These are phyloP conservation scores for Danionella cerebrum DNA, from an alignment of 2,113 vertebrate genomes.

Conservation along the genomic window DNA sequence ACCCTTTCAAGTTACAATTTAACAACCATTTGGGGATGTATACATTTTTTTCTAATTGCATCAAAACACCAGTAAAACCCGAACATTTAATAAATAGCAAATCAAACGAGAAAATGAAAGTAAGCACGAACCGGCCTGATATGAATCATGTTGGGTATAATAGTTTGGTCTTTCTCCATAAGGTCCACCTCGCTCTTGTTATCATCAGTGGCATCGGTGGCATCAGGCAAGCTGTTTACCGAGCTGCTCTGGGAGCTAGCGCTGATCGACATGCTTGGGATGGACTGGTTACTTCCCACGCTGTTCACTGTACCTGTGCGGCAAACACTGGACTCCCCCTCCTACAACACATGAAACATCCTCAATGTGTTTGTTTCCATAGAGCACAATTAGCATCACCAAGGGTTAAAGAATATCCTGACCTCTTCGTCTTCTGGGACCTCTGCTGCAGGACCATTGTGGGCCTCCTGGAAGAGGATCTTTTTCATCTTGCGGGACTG, in stretches of 20 bases:
- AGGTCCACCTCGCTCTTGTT: slow-evolving; percentile 94
- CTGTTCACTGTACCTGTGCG: slow-evolving; percentile 95
- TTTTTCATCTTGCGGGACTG: slow-evolving; percentile 99
- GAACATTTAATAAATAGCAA: neutral
- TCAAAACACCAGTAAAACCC: too few relatives aligned
- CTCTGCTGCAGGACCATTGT: slow-evolving; percentile 88
- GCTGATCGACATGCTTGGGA: slow-evolving; percentile 98
- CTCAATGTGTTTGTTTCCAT: neutral
- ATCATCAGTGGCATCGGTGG: slow-evolving; percentile 80
- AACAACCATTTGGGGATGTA: too few relatives aligned
- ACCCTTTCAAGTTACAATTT: too few relatives aligned
- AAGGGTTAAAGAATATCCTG: slow-evolving; percentile 11
- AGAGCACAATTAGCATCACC: neutral
- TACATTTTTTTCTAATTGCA: too few relatives aligned
- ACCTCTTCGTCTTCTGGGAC: slow-evolving; percentile 96
- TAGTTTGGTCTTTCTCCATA: slow-evolving; percentile 92
- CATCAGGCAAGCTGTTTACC: slow-evolving; percentile 93
- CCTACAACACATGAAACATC: slow-evolving; percentile 58
- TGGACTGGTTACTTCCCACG: slow-evolving; percentile 98
- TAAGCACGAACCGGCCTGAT: slow-evolving; percentile 75
- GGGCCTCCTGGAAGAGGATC: slow-evolving; percentile 95
- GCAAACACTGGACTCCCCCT: slow-evolving; percentile 82
- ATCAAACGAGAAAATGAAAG: too few relatives aligned
- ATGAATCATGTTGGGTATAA: slow-evolving; percentile 96
- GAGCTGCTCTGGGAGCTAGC: slow-evolving; percentile 99